Base-by-base conservation (phyloP, 2,113 vertebrate genomes). In the Dipodomys spectabilis region DNA sequence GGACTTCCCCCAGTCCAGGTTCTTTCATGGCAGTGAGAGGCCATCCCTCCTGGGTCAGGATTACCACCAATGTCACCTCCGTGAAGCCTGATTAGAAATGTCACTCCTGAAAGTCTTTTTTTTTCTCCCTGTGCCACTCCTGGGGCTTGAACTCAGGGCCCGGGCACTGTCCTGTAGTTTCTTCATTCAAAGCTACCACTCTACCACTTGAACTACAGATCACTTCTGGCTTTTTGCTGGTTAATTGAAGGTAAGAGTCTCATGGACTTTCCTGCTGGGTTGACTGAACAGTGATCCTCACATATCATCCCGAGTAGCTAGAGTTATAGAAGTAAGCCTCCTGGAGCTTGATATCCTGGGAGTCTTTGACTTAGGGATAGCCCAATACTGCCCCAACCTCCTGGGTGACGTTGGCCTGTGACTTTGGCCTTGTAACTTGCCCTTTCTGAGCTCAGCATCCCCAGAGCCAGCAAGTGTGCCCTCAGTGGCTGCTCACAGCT, bases 381-480 rank as follows among this genome's bases (percentile, higher is more conserved):
- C 32, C 73, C 35, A 85, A 64, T 1, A 7, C 69, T 49, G 35
- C 27, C 67, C 75, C 45, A 87, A 8, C 35, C 25, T 91, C 60
- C 73, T 84, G 86, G 39, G 39, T 39, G 39, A 53, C 49, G 4
- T 9, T 9, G 8, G 49, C 49, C 12, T 9, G 25, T 73, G 75
- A 80, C 83, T 69, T 92, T 39, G 60, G n/a, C 62, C 53, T 91
- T 72, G 13, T 49, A 62, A 64, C 53, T 20, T 90, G 44, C 23
- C 18, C 60, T 83, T 78, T 91, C 74, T 86, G 67, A 95, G 86
- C 73, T 88, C 45, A 30, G 22, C n/a, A 28, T 60, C 53, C 30
- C 35, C 69, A 71, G 39, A 39, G n/a, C 65, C 28, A 64, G 23
- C 27, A 35, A 84, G 39, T 7, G 10, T 65, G 28, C 67, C 78